Percentiles rank a stretch among this genome's conserved stretches.
Conservation (phyloP, 2,113 vertebrate species). For the Rousettus leschenaultii region DNA sequence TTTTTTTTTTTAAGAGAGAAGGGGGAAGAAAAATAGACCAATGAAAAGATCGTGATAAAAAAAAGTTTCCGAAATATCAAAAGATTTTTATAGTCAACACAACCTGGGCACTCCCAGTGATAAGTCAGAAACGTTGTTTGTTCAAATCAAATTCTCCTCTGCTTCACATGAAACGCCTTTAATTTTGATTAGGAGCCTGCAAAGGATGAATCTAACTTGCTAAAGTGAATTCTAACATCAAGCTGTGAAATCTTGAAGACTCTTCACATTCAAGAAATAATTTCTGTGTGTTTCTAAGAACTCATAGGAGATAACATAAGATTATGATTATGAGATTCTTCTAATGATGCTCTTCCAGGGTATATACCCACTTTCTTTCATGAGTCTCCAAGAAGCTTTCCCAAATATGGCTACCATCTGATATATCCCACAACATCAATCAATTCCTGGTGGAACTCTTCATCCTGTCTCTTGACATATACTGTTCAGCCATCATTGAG, state of each 20-base stretch:
- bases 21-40: not conserved
- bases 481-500: not conserved
- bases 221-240: constrained; percentile 33
- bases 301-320: not conserved
- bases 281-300: constrained; percentile 32
- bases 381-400: not conserved
- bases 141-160: not conserved
- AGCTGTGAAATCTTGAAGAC: not conserved
- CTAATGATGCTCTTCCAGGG: not conserved
- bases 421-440: not conserved
- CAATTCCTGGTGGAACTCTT: not conserved
- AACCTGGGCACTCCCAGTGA: not conserved
- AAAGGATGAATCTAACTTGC: not conserved
- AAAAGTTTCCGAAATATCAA: not conserved
- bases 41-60: constrained; percentile 29
- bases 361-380: not conserved
- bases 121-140: constrained; percentile 46
- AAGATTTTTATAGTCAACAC: constrained; percentile 7
- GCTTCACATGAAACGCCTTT: constrained; percentile 28
- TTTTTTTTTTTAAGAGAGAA: not conserved
- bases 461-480: not conserved
- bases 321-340: not conserved
- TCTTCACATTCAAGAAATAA: constrained; percentile 32
- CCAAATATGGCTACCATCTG: not conserved
- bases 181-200: not conserved